phyloP scores from a whole-genome alignment of 2,888 invertebrate species.

The Blomia tropicalis region DNA sequence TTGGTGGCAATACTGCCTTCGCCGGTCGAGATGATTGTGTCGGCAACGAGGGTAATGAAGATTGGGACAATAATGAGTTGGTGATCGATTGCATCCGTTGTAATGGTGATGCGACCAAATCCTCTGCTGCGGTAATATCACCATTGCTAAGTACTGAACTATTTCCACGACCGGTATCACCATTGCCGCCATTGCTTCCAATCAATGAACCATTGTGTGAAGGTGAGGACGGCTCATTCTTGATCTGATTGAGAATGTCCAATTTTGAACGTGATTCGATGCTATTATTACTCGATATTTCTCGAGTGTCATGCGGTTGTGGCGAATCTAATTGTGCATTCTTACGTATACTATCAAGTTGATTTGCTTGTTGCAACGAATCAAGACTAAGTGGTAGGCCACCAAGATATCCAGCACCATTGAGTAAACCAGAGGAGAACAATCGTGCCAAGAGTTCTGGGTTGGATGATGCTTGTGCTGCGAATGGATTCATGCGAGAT shows the following conservation, averaged over 20 bases:
- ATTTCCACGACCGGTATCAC: not conserved
- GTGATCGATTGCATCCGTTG: conserved; percentile 97
- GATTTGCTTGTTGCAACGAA: conserved; percentile 2
- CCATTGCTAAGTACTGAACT: conserved; percentile 5
- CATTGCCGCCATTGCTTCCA: not conserved
- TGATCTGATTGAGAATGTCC: conserved; percentile 13
- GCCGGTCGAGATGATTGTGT: conserved; percentile 67
- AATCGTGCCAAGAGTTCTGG: conserved; percentile 23
- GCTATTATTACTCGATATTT: not conserved
- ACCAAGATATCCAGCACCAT: conserved; percentile 24
- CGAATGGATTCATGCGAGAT: conserved; percentile 54
- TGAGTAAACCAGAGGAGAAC: conserved; percentile 22
- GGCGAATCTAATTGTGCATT: conserved; percentile 23
- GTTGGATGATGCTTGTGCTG: conserved; percentile 21
- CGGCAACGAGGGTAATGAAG: conserved; percentile 72
- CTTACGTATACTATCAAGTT: not conserved
- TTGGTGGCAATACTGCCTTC: conserved; percentile 89
- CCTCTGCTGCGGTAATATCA: conserved; percentile 48
- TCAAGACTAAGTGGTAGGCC: conserved; percentile 17
- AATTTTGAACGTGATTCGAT: not conserved
- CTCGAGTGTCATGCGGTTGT: conserved; percentile 26
- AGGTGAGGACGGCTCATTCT: not conserved
- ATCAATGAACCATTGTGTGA: conserved; percentile 2
- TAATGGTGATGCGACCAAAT: conserved; percentile 65
- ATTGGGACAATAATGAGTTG: conserved; percentile 60